Conservation (phyloP, 1,140 invertebrate species). For the Bombus confusus region DNA sequence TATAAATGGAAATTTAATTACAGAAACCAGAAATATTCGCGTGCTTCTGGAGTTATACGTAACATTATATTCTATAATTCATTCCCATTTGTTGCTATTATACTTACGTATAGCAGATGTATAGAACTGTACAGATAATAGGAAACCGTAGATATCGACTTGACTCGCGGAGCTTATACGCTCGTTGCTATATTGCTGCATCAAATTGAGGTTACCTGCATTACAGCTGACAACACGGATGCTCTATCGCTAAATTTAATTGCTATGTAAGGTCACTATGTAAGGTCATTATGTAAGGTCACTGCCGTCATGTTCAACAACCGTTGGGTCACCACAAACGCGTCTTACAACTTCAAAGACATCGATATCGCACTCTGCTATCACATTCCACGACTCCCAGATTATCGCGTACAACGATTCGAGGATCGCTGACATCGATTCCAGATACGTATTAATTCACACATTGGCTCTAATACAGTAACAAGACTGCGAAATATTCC, state of each 20-base stretch:
- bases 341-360: constrained; percentile 11
- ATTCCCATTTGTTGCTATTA: background rate
- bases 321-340: background rate
- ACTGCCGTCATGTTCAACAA: background rate
- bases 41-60: no score
- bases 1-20: no score
- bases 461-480: no score
- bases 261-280: background rate
- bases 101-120: no score
- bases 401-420: background rate
- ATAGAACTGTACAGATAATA: background rate
- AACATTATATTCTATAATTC: background rate
- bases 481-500: no score
- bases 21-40: no score
- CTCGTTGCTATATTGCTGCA: background rate
- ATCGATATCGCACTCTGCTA: background rate
- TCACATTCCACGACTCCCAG: background rate
- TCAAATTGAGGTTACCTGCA: no score
- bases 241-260: background rate
- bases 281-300: background rate
- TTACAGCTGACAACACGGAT: background rate
- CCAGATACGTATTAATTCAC: background rate
- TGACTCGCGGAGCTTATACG: background rate
- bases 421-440: background rate
- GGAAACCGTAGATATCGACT: background rate